A percentile compares a stretch with the other conserved stretches of the same genome.
phyloP scores from a whole-genome alignment of 2,888 invertebrate species.

The Helobdella robusta region DNA sequence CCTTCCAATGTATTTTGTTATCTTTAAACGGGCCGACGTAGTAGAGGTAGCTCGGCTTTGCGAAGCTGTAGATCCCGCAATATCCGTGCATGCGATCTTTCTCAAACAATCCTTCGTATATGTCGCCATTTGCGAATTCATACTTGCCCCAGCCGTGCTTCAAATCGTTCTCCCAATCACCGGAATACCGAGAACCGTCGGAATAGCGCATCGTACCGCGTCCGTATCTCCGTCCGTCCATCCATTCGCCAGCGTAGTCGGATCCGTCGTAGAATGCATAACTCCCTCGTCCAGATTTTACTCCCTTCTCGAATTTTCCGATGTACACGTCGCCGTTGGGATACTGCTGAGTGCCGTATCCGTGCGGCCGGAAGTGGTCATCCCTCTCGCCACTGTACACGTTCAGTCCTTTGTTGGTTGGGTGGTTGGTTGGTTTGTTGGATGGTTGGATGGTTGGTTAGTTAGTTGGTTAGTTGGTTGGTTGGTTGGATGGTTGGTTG shows the following conservation, averaged over 20 bases:
- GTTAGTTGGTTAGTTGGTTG: no score
- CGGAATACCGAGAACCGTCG: conserved; percentile 16
- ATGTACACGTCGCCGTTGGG: conserved; percentile 8
- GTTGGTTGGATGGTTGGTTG: no score
- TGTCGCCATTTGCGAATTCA: conserved; percentile 22
- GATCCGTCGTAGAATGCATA: conserved; percentile 13
- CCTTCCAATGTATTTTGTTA: conserved; percentile 14
- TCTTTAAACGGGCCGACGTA: conserved; percentile 18
- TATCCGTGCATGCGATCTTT: conserved; percentile 7
- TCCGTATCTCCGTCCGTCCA: background rate
- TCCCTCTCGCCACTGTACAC: conserved; percentile 18
- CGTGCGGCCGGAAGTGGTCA: conserved; percentile 12
- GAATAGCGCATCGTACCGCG: conserved; percentile 13
- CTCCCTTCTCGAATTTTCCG: background rate
- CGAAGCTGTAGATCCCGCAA: conserved; percentile 16
- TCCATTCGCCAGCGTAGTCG: conserved; percentile 12
- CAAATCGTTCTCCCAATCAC: conserved; percentile 11
- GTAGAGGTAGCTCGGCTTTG: conserved; percentile 6
- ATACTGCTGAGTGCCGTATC: conserved; percentile 8
- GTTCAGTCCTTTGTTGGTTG: no score
- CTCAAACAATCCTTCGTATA: conserved; percentile 16
- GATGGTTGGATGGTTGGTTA: no score
- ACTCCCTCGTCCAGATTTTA: background rate
- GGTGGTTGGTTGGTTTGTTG: no score
- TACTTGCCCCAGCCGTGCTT: conserved; percentile 21